Conservation (phyloP, 2,797 vertebrate species). For the Schizothorax lantsangensis region DNA sequence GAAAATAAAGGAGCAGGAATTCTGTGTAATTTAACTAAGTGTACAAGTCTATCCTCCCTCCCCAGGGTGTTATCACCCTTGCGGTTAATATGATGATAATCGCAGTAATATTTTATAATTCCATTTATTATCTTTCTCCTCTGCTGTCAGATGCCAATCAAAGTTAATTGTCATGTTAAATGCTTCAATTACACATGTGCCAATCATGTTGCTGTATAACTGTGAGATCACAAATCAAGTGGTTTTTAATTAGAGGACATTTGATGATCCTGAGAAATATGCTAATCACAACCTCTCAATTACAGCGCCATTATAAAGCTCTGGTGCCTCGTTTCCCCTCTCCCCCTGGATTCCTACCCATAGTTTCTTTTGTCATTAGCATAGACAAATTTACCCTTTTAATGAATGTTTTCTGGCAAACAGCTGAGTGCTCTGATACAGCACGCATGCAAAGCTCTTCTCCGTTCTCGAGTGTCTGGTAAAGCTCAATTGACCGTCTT, state of each 20-base stretch:
- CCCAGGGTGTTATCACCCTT: slow-evolving; percentile 42
- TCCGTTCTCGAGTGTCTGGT: slow-evolving; percentile 52
- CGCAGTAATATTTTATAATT: slow-evolving; percentile 55
- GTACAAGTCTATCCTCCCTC: slow-evolving; percentile 11
- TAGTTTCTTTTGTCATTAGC: slow-evolving; percentile 54
- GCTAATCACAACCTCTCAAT: slow-evolving; percentile 64
- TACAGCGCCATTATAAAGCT: slow-evolving; percentile 59
- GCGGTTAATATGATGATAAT: slow-evolving; percentile 64
- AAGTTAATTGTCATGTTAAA: slow-evolving; percentile 63
- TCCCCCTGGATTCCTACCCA: slow-evolving; percentile 40
- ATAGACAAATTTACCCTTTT: slow-evolving; percentile 48
- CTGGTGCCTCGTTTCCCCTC: slow-evolving; percentile 44
- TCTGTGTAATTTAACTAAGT: background rate
- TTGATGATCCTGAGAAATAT: slow-evolving; percentile 63
- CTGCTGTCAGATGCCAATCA: slow-evolving; percentile 62
- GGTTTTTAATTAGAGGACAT: slow-evolving; percentile 63
- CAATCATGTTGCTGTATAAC: slow-evolving; percentile 57
- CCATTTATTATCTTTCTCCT: slow-evolving; percentile 55
- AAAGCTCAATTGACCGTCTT: slow-evolving; percentile 48
- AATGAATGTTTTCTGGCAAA: slow-evolving; percentile 57
- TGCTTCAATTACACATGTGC: slow-evolving; percentile 58
- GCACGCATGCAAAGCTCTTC: slow-evolving; percentile 30
- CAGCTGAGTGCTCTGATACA: slow-evolving; percentile 36
- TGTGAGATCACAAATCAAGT: slow-evolving; percentile 58
- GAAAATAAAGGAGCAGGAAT: background rate